Percentiles rank a stretch among this genome's conserved stretches.
phyloP scores from a whole-genome alignment of 2,888 invertebrate genomes.

The Drosophila incognita region DNA sequence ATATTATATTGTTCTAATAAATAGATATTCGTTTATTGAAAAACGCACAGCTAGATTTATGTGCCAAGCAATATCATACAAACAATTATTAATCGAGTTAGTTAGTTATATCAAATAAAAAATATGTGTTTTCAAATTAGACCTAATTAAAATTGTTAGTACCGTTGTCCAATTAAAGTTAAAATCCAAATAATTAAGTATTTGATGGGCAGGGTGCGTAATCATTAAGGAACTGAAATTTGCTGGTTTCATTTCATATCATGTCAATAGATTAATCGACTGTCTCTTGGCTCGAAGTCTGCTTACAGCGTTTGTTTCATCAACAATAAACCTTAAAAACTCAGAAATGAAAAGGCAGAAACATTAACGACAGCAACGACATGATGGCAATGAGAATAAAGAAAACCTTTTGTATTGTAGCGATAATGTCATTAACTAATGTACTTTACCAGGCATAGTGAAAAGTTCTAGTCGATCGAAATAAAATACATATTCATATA shows the following conservation, averaged over 20 bases:
- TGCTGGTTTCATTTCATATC: conserved; percentile 16
- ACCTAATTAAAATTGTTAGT: conserved; percentile 54
- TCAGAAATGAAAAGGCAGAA: conserved; percentile 50
- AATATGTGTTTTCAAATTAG: conserved; percentile 49
- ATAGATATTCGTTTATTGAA: not conserved
- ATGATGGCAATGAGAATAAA: conserved; percentile 10
- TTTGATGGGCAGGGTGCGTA: conserved; percentile 33
- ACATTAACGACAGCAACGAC: conserved; percentile 15
- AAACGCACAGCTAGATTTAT: not conserved
- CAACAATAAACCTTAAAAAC: conserved; percentile 49
- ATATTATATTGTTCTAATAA: not conserved
- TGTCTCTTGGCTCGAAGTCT: conserved; percentile 16
- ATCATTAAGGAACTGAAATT: conserved; percentile 25
- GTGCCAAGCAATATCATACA: no score
- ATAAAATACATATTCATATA: conserved; percentile 40
- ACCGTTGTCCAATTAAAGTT: conserved; percentile 38
- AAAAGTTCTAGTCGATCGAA: conserved; percentile 78
- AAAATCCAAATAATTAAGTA: conserved; percentile 24
- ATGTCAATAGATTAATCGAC: conserved; percentile 2
- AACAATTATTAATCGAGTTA: no score
- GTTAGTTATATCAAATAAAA: conserved; percentile 4
- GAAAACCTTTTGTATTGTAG: conserved; percentile 69
- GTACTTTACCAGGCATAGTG: conserved; percentile 76
- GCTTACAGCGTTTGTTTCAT: conserved; percentile 40
- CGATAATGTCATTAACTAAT: conserved; percentile 77